Evolutionary conservation across 2,797 vertebrate species (phyloP), one percentile per base, ranked within the genome.

Genomic region (Phoebastria nigripes): DNA sequence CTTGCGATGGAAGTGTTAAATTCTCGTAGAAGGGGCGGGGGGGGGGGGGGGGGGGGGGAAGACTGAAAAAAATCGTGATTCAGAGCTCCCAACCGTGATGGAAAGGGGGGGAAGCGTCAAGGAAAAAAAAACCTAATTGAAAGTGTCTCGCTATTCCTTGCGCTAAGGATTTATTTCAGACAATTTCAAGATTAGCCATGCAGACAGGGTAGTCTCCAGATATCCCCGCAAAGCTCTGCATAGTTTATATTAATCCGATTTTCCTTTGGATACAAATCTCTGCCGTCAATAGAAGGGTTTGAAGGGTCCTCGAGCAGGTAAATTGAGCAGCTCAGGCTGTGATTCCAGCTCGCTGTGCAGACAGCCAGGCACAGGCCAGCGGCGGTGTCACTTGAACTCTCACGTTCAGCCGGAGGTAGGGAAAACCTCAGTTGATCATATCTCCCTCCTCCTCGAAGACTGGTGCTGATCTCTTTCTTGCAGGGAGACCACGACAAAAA

Each of bases 231-330:
- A 93, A 96, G 93, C 95, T 95, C 90, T 82, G 95, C 94, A 95
- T 92, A 94, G 94, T 96, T 96, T 93, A 80, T 93, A 96, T 94
- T 96, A 96, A 96, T 96, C 96, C 95, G 95, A 94, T 97, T 96
- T 96, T 92, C 94, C 78, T 92, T 74, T 84, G 95, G 87, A 89
- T 96, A 91, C 82, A 92, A 94, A 93, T 94, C 94, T 94, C 79
- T 76, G 28, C 70, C 92, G 89, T 93, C 92, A 92, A 76, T 9
- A 90, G 81, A 55, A 88, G 61, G 92, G 87, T 85, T 61, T 88
- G 94, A 83, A 93, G 89, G 89, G 95, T 96, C 91, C 91, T 94
- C 89, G 54, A 81, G 89, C 91, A 97, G 97, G 97, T 97, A 95
- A 93, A 96, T 49, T 19, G 69, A 76, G 91, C 86, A 91, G 94